Evolutionary conservation across 2,888 invertebrate genomes (phyloP), one percentile per base, ranked within the genome.

Genomic region (Bimastos eiseni): DNA sequence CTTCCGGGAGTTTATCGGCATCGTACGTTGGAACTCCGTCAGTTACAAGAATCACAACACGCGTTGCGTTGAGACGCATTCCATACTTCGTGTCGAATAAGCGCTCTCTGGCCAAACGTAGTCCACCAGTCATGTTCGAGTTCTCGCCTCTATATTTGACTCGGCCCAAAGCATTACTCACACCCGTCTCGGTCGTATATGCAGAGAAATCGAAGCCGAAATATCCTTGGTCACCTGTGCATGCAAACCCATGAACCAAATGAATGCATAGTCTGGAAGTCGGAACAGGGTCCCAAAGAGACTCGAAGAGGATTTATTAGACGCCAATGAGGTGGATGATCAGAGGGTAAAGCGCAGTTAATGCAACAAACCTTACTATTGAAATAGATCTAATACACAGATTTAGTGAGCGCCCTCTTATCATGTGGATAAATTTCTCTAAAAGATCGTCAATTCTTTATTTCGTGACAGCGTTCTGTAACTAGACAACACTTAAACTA

Each of bases 31-130:
- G 91, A 11, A 41, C 89, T n/a, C 92, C 92, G 49, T 92, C 92
- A 21, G 92, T 92, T 70, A 92, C 55, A 33, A 92, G 70, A n/a
- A 92, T 88, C 36, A 91, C 33, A 24, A 92, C 89, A 89, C 91
- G 89, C 70, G 55, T 83, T 30, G 91, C 90, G 24, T 90, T 49
- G 3, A 90, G 90, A 49, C 49, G 49, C 49, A 49, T 49, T 49
- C 49, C 49, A 49, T 49, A 24, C 49, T 21, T 49, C 49, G 86
- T 19, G 19, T 86, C 5, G 86, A 37, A 36, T 33, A 86, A 37
- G 1, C 34, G 34, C 19, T 86, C 86, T 37, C 37, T 86, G 1
- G 86, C 86, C 86, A 86, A 36, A 34, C 86, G 37, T 33, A 86
- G 30, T 86, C 86, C 49, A 49, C 21, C 49, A 6, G 49, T 49